Evolutionary conservation across 2,888 invertebrate species (phyloP).

Genomic region (Lasioglossum calceatum): DNA sequence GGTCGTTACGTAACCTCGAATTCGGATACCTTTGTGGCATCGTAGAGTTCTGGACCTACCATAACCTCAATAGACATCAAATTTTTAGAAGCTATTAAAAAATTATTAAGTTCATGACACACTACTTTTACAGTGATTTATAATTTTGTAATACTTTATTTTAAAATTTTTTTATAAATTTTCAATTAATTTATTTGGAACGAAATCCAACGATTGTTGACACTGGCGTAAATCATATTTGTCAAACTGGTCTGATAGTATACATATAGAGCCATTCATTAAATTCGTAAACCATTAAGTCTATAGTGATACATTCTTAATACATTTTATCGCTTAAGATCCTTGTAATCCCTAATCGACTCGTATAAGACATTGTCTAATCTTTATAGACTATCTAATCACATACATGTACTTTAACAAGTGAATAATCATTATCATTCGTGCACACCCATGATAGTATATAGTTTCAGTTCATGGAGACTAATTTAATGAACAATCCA

Average conservation of each 20-base stretch:
- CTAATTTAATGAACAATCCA: not conserved
- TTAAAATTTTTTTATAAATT: too few species aligned
- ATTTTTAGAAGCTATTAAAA: too few species aligned
- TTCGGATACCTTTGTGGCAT: slow-evolving; percentile 31
- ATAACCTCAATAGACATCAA: too few species aligned
- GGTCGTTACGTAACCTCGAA: slow-evolving; percentile 52
- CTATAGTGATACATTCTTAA: not conserved
- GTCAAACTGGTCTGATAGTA: not conserved
- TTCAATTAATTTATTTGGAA: not conserved
- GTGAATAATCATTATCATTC: not conserved
- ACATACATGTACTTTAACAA: not conserved
- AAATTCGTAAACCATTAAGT: not conserved
- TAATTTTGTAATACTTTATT: not conserved
- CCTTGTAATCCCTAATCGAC: not conserved
- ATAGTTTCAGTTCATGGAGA: not conserved
- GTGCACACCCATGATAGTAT: too few species aligned
- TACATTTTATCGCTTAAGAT: not conserved
- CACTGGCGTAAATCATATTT: not conserved
- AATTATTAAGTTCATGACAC: not conserved
- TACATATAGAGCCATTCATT: too few species aligned
- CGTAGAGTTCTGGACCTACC: not conserved
- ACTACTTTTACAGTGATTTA: not conserved
- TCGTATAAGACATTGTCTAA: not conserved
- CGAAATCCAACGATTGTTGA: not conserved
- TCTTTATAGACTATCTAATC: not conserved